Conservation (phyloP, 2,797 vertebrate genomes). For the Rhinichthys osculus region DNA sequence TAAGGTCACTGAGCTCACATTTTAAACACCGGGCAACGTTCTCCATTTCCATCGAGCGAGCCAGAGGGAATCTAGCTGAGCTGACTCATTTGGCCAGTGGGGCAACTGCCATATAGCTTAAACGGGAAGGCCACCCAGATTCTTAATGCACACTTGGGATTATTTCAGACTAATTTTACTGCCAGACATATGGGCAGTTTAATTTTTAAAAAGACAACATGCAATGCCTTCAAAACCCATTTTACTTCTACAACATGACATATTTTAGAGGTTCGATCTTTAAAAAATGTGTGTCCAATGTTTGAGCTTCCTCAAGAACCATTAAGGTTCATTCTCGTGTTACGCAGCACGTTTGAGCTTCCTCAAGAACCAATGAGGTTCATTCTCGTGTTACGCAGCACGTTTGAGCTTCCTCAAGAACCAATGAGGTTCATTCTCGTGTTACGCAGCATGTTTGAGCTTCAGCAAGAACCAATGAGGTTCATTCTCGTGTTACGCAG, state of each 20-base stretch:
- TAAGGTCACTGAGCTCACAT: slow-evolving; percentile 57
- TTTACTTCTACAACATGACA: background rate
- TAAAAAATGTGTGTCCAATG: too few species aligned
- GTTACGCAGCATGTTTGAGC: too few species aligned
- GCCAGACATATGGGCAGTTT: slow-evolving; percentile 35
- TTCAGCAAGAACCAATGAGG: too few species aligned
- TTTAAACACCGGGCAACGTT: slow-evolving; percentile 44
- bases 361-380: too few species aligned
- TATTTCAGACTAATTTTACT: slow-evolving; percentile 54
- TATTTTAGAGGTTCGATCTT: background rate
- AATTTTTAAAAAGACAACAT: slow-evolving; percentile 12
- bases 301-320: too few species aligned
- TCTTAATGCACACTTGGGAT: slow-evolving; percentile 47
- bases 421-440: too few species aligned
- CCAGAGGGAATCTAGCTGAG: slow-evolving; percentile 57
- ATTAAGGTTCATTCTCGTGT: too few species aligned
- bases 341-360: too few species aligned
- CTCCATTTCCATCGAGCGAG: slow-evolving; percentile 54
- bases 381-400: too few species aligned
- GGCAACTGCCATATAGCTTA: slow-evolving; percentile 49
- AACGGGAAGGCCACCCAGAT: slow-evolving; percentile 54
- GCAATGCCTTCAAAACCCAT: slow-evolving; percentile 6
- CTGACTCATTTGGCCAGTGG: slow-evolving; percentile 55
- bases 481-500: too few species aligned
- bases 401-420: too few species aligned